Percentiles rank a stretch among this genome's conserved stretches.
phyloP scores from a whole-genome alignment of 2,888 invertebrate genomes.

The Zygothrica quintamaculata region DNA sequence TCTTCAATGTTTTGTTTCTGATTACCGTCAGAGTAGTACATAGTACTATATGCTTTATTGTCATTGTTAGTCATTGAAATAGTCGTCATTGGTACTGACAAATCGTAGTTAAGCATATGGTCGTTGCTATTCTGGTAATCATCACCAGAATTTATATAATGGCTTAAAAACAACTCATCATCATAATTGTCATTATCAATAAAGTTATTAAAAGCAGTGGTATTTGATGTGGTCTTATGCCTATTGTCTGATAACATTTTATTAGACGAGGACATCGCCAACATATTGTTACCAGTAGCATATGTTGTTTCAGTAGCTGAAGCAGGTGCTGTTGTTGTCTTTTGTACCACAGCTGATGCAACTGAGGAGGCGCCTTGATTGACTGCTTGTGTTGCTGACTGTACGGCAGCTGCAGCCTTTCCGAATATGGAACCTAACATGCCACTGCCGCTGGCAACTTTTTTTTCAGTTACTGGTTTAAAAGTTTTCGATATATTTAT shows the following conservation, averaged over 20 bases:
- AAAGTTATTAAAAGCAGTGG: too few species aligned
- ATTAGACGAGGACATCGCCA: conserved; percentile 18
- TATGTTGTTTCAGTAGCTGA: conserved; percentile 14
- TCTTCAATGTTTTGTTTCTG: conserved; percentile 40
- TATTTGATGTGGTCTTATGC: too few species aligned
- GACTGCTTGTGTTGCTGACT: conserved; percentile 81
- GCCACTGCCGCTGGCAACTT: conserved; percentile 45
- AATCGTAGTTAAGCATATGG: conserved; percentile 42
- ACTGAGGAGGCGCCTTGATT: conserved; percentile 79
- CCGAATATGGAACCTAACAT: conserved; percentile 83
- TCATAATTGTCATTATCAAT: conserved; percentile 34
- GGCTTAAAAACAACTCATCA: conserved; percentile 37
- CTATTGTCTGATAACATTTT: too few species aligned
- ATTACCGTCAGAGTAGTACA: conserved; percentile 63
- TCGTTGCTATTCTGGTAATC: conserved; percentile 79
- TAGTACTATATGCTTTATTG: conserved; percentile 33
- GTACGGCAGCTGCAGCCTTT: conserved; percentile 83
- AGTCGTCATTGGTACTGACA: conserved; percentile 16
- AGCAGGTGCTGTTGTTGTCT: conserved; percentile 43
- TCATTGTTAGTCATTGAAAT: conserved; percentile 29
- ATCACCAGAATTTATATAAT: conserved; percentile 56
- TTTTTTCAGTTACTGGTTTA: conserved; percentile 11
- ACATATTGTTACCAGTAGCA: background rate
- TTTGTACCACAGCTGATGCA: conserved; percentile 75
- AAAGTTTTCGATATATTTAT: background rate